Evolutionary conservation across 30 jellyfish, hydroid and myxozoan genomes (phyloP), one percentile per base, ranked within the genome.

Genomic region (Morbakka virulenta): DNA sequence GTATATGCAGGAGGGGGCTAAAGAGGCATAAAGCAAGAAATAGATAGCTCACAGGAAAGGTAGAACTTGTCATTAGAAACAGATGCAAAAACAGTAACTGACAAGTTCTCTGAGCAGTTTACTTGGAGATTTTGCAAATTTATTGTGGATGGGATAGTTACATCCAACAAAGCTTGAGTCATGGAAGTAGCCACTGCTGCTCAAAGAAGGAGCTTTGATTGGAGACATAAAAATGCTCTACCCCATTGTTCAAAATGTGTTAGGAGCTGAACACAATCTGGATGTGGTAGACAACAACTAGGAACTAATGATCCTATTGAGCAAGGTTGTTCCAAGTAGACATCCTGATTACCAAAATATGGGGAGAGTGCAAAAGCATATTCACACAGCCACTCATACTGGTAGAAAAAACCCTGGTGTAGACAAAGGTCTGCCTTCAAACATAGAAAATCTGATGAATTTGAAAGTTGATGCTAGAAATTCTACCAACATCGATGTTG

Each of bases 1-100:
- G 30, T 36, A 23, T 78, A 64, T 23, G 66, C 62, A 53, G 61
- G 85, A 70, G 79, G 81, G 2, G 93, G 93, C n/a, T 81, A 85
- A 85, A 57, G 93, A 36, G 74, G 68, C 72, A 22, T 35, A 27
- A 80, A 29, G 86, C 79, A 36, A 24, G 86, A 36, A 62, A 69
- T 0, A 14, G 78, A 69, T 26, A 80, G 93, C 47, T 33, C 79
- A 21, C 52, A 33, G 26, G 81, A 71, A 34, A 28, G 62, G 52
- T 62, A 80, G 86, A 81, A 71, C 61, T 33, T 4, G 1, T 32
- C 81, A 23, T 32, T 71, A 35, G 21, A 2, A 11, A 53, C 29
- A 20, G 50, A 35, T 30, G 86, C 63, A 28, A 31, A 2, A 28
- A 3, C 25, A 9, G 32, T 81, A 14, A 49, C 72, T 4, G 33